A percentile compares a stretch with the other conserved stretches of the same genome.
Evolutionary conservation across 2,888 invertebrate species (phyloP).

Genomic region (Coleophora flavipennella): DNA sequence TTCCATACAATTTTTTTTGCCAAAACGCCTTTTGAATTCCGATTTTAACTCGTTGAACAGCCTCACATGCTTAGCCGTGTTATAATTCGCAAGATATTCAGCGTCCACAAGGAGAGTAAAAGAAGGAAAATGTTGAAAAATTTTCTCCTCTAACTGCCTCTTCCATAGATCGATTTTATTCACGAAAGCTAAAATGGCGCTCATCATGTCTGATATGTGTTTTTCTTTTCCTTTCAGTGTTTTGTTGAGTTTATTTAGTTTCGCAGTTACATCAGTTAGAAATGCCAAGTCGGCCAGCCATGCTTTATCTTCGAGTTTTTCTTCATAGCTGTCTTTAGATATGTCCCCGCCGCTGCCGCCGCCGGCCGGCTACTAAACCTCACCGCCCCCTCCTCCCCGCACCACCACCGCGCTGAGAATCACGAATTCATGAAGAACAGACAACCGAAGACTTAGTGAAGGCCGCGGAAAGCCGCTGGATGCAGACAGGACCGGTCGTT

Average conservation of each 20-base stretch:
- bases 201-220: slow-evolving; percentile 7
- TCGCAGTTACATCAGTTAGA: slow-evolving; percentile 4
- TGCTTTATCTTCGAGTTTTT: slow-evolving; percentile 5
- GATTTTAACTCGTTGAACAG: not conserved
- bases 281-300: slow-evolving; percentile 6
- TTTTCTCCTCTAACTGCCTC: slow-evolving; percentile 4
- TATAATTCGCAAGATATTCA: no score
- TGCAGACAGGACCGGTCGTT: no score
- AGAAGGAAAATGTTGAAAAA: slow-evolving; percentile 3
- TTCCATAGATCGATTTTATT: slow-evolving; percentile 6
- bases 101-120: slow-evolving; percentile 6
- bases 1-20: no score
- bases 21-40: slow-evolving; percentile 5
- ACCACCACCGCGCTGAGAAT: no score
- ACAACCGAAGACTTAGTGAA: no score
- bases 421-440: no score
- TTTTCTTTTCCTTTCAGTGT: slow-evolving; percentile 4
- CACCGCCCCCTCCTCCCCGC: no score
- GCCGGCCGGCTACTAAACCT: no score
- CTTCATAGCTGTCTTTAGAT: slow-evolving; percentile 4
- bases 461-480: no score
- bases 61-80: no score
- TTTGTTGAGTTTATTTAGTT: slow-evolving; percentile 5
- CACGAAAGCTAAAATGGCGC: slow-evolving; percentile 5
- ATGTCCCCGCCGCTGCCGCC: no score